phyloP scores from a whole-genome alignment of 2,888 invertebrate species.

The Emesis furor region DNA sequence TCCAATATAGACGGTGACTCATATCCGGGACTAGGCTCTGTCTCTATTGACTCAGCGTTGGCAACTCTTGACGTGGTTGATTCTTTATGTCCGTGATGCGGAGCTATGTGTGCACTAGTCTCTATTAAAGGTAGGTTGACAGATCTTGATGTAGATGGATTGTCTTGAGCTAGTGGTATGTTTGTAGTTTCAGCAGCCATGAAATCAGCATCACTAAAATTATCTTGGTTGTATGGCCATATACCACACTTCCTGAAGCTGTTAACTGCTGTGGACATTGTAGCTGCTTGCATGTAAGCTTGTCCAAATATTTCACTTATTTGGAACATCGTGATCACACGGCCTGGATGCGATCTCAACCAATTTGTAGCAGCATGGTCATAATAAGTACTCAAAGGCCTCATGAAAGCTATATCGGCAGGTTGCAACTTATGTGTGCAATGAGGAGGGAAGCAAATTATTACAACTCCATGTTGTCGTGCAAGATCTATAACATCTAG shows the following conservation, averaged over 20 bases:
- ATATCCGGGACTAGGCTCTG: conserved; percentile 14
- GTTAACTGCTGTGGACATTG: conserved; percentile 67
- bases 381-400: conserved; percentile 40
- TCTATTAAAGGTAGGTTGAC: conserved; percentile 12
- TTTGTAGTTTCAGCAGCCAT: conserved; percentile 67
- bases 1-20: conserved; percentile 14
- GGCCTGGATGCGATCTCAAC: conserved; percentile 70
- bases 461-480: conserved; percentile 46
- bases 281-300: conserved; percentile 69
- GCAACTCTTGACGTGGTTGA: conserved; percentile 39
- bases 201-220: conserved; percentile 67
- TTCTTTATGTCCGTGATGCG: conserved; percentile 10
- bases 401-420: conserved; percentile 29
- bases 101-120: conserved; percentile 1
- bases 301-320: conserved; percentile 74
- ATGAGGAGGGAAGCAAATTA: conserved; percentile 54
- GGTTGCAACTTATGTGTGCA: conserved; percentile 43
- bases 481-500: conserved; percentile 42
- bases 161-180: conserved; percentile 43
- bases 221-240: conserved; percentile 42
- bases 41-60: conserved; percentile 12
- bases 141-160: conserved; percentile 1
- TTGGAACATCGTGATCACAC: conserved; percentile 67
- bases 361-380: conserved; percentile 48
- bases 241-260: conserved; percentile 12